Evolutionary conservation across 2,113 vertebrate genomes (phyloP).

Genomic region (Podocnemis expansa): DNA sequence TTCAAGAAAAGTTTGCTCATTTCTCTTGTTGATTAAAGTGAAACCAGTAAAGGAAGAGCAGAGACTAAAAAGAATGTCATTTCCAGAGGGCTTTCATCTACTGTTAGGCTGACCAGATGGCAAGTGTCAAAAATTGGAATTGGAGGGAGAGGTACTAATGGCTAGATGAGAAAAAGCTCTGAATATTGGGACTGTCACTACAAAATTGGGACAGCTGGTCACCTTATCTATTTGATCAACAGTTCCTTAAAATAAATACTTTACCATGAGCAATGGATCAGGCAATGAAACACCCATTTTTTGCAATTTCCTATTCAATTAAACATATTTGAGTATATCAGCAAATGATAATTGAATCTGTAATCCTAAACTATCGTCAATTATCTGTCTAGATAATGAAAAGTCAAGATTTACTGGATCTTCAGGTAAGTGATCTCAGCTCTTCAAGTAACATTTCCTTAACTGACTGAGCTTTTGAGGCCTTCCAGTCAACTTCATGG

Average conservation of each 20-base stretch:
- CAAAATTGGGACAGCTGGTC: no score
- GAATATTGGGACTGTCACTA: no score
- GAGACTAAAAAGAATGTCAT: neutral
- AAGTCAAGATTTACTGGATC: neutral
- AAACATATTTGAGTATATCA: neutral
- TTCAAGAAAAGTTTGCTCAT: neutral
- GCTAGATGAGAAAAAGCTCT: no score
- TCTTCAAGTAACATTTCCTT: neutral
- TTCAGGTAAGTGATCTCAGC: slow-evolving; percentile 17
- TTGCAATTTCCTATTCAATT: neutral
- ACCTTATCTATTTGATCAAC: neutral
- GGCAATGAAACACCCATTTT: accelerated
- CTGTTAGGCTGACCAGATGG: neutral
- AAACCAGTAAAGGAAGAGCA: neutral
- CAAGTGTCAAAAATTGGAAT: no score
- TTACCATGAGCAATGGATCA: neutral
- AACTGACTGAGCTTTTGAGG: neutral
- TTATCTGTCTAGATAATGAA: slow-evolving; percentile 57
- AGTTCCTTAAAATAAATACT: neutral
- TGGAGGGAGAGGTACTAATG: no score
- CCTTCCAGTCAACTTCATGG: neutral
- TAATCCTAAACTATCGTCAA: slow-evolving; percentile 3
- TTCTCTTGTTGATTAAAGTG: neutral
- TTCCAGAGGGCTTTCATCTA: neutral
- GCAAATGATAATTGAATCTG: neutral